Base-by-base conservation (phyloP, 2,888 invertebrate genomes). In the Pocota personata region DNA sequence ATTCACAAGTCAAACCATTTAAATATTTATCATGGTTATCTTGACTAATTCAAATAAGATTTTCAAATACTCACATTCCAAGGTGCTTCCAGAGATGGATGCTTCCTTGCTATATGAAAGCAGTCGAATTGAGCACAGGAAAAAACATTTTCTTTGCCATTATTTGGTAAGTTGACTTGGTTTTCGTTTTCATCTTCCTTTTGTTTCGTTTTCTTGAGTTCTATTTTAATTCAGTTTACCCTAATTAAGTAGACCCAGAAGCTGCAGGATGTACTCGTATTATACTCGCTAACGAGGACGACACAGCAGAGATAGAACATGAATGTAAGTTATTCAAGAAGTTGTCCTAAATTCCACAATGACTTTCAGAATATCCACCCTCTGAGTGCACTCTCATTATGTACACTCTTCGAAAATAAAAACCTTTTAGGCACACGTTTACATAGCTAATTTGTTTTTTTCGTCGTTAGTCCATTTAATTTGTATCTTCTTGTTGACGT, bases 401-500 rank as follows among this genome's bases (percentile, higher is more conserved):
- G 46, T 12, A 14, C 57, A 10, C 32, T 2, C n/a, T 71, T 48
- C 32, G 16, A 46, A 35, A 71, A 58, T 35, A 21, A 57, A 48
- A 71, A 58, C 58, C 71, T 71, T 58, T 71, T 48, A 46, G 71
- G 57, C 32, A 57, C 35, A 71, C 71, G 58, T 71, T 71, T 71
- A 46, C 71, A 71, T 71, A 48, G 46, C 35, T 71, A 58, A 71
- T 58, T 58, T 21, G 16, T n/a, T n/a, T n/a, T 46, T 46, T 48
- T 46, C 14, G n/a, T 24, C 21, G 7, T 14, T 46, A 40, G 14
- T 6, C 40, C 19, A 19, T 27, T 30, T n/a, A n/a, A n/a, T n/a
- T 4, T 52, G 27, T 43, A 10, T 16, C 62, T 62, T 10, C 14
- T 14, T 8, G 24, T 43, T 2, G 43, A 6, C 40, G n/a, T 60